These are phyloP conservation scores for Coelopa pilipes DNA, from an alignment of 2,888 invertebrate species.

Conservation along the genomic window DNA sequence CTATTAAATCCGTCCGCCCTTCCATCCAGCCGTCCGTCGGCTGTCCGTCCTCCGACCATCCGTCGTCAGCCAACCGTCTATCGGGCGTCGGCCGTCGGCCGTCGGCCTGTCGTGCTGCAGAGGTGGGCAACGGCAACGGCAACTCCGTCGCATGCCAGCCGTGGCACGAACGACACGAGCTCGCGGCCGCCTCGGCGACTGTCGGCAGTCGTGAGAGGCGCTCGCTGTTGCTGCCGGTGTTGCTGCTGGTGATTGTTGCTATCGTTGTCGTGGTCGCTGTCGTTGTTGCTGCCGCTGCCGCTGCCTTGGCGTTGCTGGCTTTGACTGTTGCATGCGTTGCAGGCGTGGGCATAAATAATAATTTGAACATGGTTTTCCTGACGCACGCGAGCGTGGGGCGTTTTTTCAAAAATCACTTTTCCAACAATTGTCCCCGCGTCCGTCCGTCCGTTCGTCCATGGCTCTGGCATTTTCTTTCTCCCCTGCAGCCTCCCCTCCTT, in stretches of 20 bases:
- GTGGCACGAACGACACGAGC: no score
- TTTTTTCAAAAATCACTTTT: conserved; percentile 6
- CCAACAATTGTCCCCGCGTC: not conserved
- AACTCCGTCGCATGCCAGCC: not conserved
- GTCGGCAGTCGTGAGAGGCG: not conserved
- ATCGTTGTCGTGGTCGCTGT: not conserved
- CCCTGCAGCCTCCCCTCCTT: not conserved
- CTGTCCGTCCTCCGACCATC: no score
- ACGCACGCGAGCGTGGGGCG: conserved; percentile 15
- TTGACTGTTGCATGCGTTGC: conserved; percentile 17
- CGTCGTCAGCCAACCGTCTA: conserved; percentile 6
- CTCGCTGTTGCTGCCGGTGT: not conserved
- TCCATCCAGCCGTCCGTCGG: no score
- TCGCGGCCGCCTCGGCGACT: no score
- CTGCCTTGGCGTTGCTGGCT: not conserved
- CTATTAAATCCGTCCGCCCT: conserved; percentile 16
- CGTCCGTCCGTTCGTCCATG: not conserved
- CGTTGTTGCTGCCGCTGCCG: not conserved
- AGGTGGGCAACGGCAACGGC: not conserved
- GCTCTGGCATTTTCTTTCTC: not conserved
- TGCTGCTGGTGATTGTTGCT: not conserved
- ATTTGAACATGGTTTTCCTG: not conserved
- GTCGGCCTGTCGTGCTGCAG: not conserved
- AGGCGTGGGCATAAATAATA: conserved; percentile 30
- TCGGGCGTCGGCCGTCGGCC: not conserved